Conservation (phyloP, 2,113 vertebrate genomes). For the Salvelinus sp. region DNA sequence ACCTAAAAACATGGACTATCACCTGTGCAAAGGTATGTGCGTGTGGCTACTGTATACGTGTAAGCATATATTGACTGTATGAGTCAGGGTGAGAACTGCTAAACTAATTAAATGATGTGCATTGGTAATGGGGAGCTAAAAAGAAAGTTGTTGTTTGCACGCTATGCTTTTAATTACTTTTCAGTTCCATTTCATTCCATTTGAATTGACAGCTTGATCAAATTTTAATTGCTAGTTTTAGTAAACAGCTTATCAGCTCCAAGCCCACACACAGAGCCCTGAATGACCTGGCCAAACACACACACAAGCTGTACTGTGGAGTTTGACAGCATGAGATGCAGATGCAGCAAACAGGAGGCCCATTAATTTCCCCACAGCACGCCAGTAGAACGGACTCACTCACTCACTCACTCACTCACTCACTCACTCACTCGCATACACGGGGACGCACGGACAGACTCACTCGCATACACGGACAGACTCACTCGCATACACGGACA, state of each 20-base stretch:
- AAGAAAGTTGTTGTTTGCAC: slow-evolving; percentile 70
- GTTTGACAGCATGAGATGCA: slow-evolving; percentile 63
- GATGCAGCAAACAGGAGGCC: slow-evolving; percentile 63
- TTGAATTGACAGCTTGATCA: slow-evolving; percentile 77
- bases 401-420: too few species aligned
- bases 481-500: too few species aligned
- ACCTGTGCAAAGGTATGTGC: too few species aligned
- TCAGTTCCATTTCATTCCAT: slow-evolving; percentile 81
- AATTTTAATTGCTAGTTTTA: slow-evolving; percentile 78
- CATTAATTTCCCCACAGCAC: slow-evolving; percentile 63
- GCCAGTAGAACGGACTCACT: slow-evolving; percentile 41
- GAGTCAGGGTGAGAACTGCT: slow-evolving; percentile 50
- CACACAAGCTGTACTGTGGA: slow-evolving; percentile 19
- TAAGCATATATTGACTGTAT: slow-evolving; percentile 49
- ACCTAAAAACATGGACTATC: too few species aligned
- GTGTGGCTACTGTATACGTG: not conserved
- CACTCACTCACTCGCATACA: too few species aligned
- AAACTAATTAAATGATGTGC: slow-evolving; percentile 72
- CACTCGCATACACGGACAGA: too few species aligned
- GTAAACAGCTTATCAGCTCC: slow-evolving; percentile 77
- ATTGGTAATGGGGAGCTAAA: slow-evolving; percentile 71
- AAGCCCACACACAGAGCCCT: slow-evolving; percentile 64
- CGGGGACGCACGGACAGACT: too few species aligned
- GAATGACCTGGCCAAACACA: slow-evolving; percentile 71
- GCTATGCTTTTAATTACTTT: slow-evolving; percentile 79